Base-by-base conservation (phyloP, 2,113 vertebrate species). In the Phasianus colchicus region DNA sequence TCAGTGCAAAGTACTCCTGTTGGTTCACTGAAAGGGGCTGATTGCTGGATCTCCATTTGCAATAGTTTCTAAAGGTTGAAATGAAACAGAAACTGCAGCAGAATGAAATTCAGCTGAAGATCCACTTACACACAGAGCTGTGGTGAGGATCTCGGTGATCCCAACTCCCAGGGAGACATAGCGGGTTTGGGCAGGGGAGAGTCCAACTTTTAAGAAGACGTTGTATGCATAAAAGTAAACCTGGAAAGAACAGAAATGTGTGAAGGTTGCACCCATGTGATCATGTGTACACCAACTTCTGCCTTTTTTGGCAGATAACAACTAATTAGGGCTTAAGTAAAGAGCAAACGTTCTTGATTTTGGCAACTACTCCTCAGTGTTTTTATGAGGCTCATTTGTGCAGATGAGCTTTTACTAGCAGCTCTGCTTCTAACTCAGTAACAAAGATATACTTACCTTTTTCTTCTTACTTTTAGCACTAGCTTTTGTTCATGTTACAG, bases 221-320 rank as follows among this genome's bases (percentile, higher is more conserved):
- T 96, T 97, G 89, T 97, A 98, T 36, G 98, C 98, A 67, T 99
- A 99, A 84, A 97, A 98, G 95, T 98, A 99, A 71, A 99, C 97
- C 98, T 99, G 94, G 8, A 90, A 92, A 94, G 24, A 77, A 34
- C 2, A 95, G 67, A 81, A 60, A 77, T 15, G 18, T 27, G 27
- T 78, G 73, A 87, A 82, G 30, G 34, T 15, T 72, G 27, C 45
- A 61, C 15, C 30, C 36, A 29, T 20, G n/a, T 36, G 29, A 29
- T 17, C 27, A 20, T 24, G 2, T 48, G 85, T 79, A 63, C 71
- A 48, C 4, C 21, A 40, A 5, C 5, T 24, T 73, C 67, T 69
- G 32, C 65, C 65, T 70, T 88, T 75, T 77, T 60, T 38, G 18
- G 43, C 18, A 71, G 36, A 76, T 88, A 61, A 42, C 15, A 86